phyloP scores from a whole-genome alignment of 2,888 invertebrate species.

The Oeneis ivallda region DNA sequence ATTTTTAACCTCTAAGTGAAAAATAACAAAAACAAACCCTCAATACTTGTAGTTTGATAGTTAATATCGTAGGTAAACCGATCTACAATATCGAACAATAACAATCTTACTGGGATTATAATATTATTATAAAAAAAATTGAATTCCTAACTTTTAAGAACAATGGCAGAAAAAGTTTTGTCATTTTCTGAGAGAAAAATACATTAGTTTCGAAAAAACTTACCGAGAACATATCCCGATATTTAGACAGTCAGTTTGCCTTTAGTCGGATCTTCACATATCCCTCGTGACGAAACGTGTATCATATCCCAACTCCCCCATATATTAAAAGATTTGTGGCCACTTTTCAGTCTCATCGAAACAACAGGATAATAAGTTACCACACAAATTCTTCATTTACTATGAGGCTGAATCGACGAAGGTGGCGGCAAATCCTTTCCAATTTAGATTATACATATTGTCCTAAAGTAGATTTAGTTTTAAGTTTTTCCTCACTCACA shows the following conservation, averaged over 20 bases:
- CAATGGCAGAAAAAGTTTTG: constrained; percentile 54
- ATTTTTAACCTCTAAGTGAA: constrained; percentile 61
- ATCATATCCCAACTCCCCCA: neutral
- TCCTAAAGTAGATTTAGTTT: too few relatives aligned
- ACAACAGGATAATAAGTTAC: too few relatives aligned
- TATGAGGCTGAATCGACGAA: too few relatives aligned
- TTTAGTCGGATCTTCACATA: constrained; percentile 26
- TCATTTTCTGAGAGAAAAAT: constrained; percentile 45
- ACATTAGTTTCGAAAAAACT: constrained; percentile 50
- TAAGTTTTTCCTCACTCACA: too few relatives aligned
- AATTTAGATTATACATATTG: neutral
- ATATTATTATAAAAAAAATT: constrained; percentile 49
- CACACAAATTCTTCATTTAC: neutral
- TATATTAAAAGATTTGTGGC: neutral
- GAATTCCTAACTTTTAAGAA: constrained; percentile 55
- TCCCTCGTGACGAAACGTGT: neutral
- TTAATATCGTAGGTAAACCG: constrained; percentile 56
- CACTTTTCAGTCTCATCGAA: neutral
- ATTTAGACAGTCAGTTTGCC: constrained; percentile 36
- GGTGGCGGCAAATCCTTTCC: neutral
- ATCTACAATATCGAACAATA: constrained; percentile 65
- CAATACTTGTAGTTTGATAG: constrained; percentile 58
- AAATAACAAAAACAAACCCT: constrained; percentile 65
- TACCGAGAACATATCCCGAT: constrained; percentile 48
- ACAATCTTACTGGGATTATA: constrained; percentile 62